Percentiles rank a stretch among this genome's conserved stretches.
phyloP scores from a whole-genome alignment of 2,888 invertebrate genomes.

The Parthenolecanium corni region DNA sequence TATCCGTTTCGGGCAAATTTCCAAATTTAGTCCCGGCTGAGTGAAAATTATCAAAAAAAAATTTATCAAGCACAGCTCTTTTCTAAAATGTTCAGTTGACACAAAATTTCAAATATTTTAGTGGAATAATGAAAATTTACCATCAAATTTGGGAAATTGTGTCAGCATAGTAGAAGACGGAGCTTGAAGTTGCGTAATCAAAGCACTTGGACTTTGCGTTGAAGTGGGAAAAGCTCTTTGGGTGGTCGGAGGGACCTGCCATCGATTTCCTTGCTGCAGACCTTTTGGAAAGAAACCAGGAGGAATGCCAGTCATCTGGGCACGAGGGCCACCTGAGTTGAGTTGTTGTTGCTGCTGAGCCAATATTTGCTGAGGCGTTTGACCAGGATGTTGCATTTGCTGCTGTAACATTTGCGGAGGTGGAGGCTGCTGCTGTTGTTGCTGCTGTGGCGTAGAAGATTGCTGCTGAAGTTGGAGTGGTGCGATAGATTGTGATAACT shows the following conservation, averaged over 20 bases:
- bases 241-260: conserved; percentile 34
- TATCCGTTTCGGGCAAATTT: too few relatives aligned
- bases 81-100: too few relatives aligned
- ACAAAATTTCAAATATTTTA: too few relatives aligned
- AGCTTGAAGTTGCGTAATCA: conserved; percentile 48
- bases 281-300: conserved; percentile 25
- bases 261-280: conserved; percentile 21
- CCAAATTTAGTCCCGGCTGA: too few relatives aligned
- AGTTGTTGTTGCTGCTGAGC: conserved; percentile 29
- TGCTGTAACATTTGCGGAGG: not conserved
- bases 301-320: conserved; percentile 7
- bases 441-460: conserved; percentile 21
- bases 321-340: conserved; percentile 2
- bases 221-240: conserved; percentile 16
- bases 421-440: conserved; percentile 16
- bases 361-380: conserved; percentile 27
- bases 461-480: conserved; percentile 31
- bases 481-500: conserved; percentile 37
- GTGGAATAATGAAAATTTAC: too few relatives aligned
- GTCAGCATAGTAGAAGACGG: conserved; percentile 45
- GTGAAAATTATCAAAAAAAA: too few relatives aligned
- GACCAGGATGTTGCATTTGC: conserved; percentile 24
- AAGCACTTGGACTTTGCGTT: conserved; percentile 38
- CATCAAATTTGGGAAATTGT: conserved; percentile 33
- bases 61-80: too few relatives aligned